Base-by-base conservation (phyloP, 2,888 invertebrate genomes). In the Odontothrips loti region DNA sequence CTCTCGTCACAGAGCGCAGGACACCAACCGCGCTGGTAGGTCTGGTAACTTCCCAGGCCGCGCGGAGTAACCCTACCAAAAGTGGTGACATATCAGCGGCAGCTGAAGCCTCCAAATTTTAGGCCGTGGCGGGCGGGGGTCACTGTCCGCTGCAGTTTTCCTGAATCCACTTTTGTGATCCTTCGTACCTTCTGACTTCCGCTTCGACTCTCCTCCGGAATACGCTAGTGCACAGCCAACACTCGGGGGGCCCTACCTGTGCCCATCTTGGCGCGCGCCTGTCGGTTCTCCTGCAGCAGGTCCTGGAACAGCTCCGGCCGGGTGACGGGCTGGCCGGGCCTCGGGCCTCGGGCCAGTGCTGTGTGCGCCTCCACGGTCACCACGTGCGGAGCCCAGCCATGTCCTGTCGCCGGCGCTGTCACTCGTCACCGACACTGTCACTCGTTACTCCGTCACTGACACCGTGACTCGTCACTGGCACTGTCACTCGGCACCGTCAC, bases 241-340 rank as follows among this genome's bases (percentile, higher is more conserved):
- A n/a, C n/a, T n/a, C n/a, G n/a, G 2, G 34, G 2, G 34, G 34
- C 68, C 68, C 27, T 27, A 75, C 68, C 68, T 75, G 68, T 75
- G 68, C 68, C 68, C 68, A 75, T 75, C 68, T 27, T 75, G 68
- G 11, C 68, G 23, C 68, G 23, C 23, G 23, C 27, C 68, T 75
- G 68, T 10, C 68, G 9, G 68, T 75, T 75, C 68, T 75, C 68
- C 68, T 75, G 68, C 11, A 75, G 68, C 68, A 75, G 68, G 68
- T 75, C 23, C 23, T 75, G 68, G 68, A 75, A 75, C 23, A 75
- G n/a, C 27, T 75, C 58, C n/a, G 58, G 58, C 58, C 23, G 68
- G 23, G 23, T 43, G 68, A 23, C 68, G 68, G 63, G 63, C n/a
- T 4, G 63, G 12, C 23, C 15, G 58, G 6, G 51, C 51, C 51